Conservation (phyloP, 2,888 invertebrate genomes). For the Meliscaeva auricollis region DNA sequence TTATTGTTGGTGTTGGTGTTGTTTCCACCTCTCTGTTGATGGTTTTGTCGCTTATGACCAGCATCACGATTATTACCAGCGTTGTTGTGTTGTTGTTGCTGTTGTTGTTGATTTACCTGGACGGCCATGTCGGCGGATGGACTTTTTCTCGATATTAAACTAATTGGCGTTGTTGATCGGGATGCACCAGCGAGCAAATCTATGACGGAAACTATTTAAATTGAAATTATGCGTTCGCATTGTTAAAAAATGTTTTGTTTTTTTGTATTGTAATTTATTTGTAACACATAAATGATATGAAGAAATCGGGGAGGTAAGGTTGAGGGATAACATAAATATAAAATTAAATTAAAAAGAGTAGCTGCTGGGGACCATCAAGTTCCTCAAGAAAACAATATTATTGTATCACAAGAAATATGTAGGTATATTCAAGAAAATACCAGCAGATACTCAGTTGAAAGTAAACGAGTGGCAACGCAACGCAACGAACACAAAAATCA, state of each 20-base stretch:
- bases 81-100: slow-evolving; percentile 77
- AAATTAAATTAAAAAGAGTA: slow-evolving; percentile 8
- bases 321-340: slow-evolving; percentile 23
- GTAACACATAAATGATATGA: slow-evolving; percentile 28
- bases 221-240: slow-evolving; percentile 60
- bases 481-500: slow-evolving; percentile 63
- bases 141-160: slow-evolving; percentile 90
- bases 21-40: slow-evolving; percentile 77
- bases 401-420: too few relatives aligned
- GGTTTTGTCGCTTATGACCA: slow-evolving; percentile 79
- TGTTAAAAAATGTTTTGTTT: slow-evolving; percentile 18
- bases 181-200: slow-evolving; percentile 86
- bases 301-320: neutral
- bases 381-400: too few relatives aligned
- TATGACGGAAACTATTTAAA: slow-evolving; percentile 82
- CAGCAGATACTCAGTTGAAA: neutral
- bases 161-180: slow-evolving; percentile 92
- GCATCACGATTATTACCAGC: slow-evolving; percentile 84
- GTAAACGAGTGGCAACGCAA: slow-evolving; percentile 5
- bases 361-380: neutral
- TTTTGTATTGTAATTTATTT: too few relatives aligned
- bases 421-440: too few relatives aligned
- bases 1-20: slow-evolving; percentile 26
- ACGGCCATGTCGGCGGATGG: slow-evolving; percentile 94
- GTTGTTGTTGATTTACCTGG: slow-evolving; percentile 86